These are phyloP conservation scores for Podiceps cristatus DNA, from an alignment of 2,113 vertebrate species.

Conservation along the genomic window DNA sequence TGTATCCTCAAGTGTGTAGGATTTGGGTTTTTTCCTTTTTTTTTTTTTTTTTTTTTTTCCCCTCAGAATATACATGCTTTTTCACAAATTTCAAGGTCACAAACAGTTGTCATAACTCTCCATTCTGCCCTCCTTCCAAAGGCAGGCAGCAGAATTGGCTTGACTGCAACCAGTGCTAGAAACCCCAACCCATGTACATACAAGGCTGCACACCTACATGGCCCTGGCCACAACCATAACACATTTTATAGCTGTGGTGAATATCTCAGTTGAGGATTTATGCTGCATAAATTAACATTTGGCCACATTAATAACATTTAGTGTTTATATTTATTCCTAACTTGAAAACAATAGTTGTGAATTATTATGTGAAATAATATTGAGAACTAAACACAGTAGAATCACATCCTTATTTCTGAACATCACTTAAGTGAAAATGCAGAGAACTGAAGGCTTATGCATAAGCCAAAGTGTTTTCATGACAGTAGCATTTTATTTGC, in stretches of 20 bases:
- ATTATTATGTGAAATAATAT: background rate
- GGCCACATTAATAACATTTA: background rate
- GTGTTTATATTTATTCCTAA: background rate
- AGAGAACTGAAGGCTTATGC: background rate
- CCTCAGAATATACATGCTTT: background rate
- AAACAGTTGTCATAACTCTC: background rate
- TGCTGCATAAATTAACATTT: background rate
- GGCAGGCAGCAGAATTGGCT: background rate
- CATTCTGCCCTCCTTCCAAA: background rate
- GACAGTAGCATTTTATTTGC: background rate
- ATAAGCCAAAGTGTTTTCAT: background rate
- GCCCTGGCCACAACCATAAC: background rate
- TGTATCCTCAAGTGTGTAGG: background rate
- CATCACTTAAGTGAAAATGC: background rate
- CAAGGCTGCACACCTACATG: background rate
- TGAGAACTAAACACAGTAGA: background rate
- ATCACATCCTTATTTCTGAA: background rate
- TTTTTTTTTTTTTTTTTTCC: background rate
- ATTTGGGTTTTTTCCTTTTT: background rate
- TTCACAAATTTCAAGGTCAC: background rate
- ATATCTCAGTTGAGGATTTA: background rate
- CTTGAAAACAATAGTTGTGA: background rate
- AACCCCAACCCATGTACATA: background rate
- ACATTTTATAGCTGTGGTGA: background rate
- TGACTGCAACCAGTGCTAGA: background rate